These are phyloP conservation scores for Condylura cristata DNA, from an alignment of 2,113 vertebrate genomes.

Conservation along the genomic window DNA sequence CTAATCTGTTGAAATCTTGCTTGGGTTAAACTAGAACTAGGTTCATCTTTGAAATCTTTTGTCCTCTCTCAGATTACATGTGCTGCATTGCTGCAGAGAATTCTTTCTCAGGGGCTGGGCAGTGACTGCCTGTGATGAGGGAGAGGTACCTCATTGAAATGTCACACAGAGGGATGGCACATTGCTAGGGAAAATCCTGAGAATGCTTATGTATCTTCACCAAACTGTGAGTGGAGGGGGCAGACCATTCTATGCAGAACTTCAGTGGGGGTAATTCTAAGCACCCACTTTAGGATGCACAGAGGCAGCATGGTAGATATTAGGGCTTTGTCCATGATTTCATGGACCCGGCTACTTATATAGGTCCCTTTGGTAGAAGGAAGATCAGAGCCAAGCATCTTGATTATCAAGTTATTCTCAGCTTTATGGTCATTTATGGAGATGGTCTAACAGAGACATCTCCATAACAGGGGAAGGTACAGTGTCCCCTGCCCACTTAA, in stretches of 20 bases:
- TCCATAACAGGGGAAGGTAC: no score
- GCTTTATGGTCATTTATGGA: not conserved
- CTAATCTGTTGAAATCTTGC: not conserved
- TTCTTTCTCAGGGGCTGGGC: not conserved
- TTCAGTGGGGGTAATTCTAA: not conserved
- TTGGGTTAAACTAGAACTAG: not conserved
- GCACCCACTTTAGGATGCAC: not conserved
- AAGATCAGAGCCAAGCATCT: not conserved
- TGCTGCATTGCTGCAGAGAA: not conserved
- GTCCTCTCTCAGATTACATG: not conserved
- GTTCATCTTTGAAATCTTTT: not conserved
- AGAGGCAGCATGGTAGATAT: not conserved
- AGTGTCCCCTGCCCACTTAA: no score
- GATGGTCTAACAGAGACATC: not conserved
- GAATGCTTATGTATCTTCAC: not conserved
- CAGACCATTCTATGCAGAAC: not conserved
- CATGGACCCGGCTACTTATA: not conserved
- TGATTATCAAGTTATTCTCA: not conserved
- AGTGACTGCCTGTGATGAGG: not conserved
- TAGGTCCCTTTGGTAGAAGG: not conserved
- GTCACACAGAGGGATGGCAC: not conserved
- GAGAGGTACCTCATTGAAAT: not conserved
- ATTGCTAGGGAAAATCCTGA: not conserved
- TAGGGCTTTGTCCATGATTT: not conserved
- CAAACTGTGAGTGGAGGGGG: not conserved